Evolutionary conservation across 2,797 vertebrate genomes (phyloP).

Genomic region (Apogon talboti): DNA sequence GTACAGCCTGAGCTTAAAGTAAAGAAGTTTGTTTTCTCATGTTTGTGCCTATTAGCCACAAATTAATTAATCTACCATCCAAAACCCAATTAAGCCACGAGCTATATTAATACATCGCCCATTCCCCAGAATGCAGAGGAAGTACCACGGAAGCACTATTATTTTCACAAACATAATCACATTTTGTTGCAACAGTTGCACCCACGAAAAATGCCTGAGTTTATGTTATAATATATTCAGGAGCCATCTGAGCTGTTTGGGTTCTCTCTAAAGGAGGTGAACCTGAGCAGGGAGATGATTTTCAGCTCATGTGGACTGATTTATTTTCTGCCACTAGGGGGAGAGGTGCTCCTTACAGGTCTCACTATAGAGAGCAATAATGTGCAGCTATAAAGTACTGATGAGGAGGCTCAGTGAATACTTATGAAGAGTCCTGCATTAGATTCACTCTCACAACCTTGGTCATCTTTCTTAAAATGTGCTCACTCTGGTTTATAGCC

Average conservation of each 20-base stretch:
- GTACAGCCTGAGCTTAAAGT: slow-evolving; percentile 83
- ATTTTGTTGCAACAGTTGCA: slow-evolving; percentile 71
- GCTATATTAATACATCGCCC: slow-evolving; percentile 85
- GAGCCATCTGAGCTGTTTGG: slow-evolving; percentile 35
- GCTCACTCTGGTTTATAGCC: slow-evolving; percentile 66
- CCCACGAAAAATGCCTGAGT: slow-evolving; percentile 41
- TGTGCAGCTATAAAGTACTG: slow-evolving; percentile 68
- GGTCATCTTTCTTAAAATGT: slow-evolving; percentile 67
- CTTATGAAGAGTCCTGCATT: slow-evolving; percentile 66
- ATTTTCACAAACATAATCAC: slow-evolving; percentile 87
- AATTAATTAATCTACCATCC: slow-evolving; percentile 88
- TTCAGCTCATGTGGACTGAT: slow-evolving; percentile 38
- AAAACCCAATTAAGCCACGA: slow-evolving; percentile 84
- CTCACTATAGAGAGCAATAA: slow-evolving; percentile 55
- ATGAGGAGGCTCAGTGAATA: slow-evolving; percentile 72
- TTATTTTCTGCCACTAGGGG: slow-evolving; percentile 81
- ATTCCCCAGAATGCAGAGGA: slow-evolving; percentile 84
- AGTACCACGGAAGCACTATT: slow-evolving; percentile 79
- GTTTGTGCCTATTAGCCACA: slow-evolving; percentile 91
- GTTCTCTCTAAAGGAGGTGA: slow-evolving; percentile 19
- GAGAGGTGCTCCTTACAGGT: slow-evolving; percentile 71
- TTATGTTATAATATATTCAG: slow-evolving; percentile 60
- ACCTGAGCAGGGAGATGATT: slow-evolving; percentile 49
- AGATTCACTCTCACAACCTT: slow-evolving; percentile 66
- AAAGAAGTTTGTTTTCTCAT: slow-evolving; percentile 89